A percentile compares a stretch with the other conserved stretches of the same genome.
Evolutionary conservation across 2,888 invertebrate species (phyloP).

Genomic region (Teleogryllus oceanicus): DNA sequence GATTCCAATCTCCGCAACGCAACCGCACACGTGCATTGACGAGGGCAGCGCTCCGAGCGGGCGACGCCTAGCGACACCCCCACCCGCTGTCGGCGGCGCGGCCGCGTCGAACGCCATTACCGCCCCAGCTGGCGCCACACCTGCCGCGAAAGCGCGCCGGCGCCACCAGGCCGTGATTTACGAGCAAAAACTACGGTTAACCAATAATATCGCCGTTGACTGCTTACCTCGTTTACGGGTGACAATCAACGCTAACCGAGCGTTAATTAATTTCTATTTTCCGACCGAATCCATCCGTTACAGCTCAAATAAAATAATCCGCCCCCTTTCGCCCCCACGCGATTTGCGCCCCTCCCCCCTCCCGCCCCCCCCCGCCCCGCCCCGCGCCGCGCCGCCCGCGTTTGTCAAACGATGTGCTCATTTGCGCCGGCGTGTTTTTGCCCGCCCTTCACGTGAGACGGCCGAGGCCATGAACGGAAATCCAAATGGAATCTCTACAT

Average conservation of each 20-base stretch:
- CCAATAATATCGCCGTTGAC: slow-evolving; percentile 18
- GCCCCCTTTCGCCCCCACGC: slow-evolving; percentile 21
- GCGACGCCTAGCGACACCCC: neutral
- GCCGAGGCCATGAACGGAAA: slow-evolving; percentile 11
- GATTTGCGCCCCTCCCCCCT: neutral
- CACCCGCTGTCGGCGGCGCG: neutral
- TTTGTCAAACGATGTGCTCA: slow-evolving; percentile 18
- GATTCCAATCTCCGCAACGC: no score
- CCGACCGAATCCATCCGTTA: slow-evolving; percentile 2
- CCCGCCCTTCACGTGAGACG: neutral
- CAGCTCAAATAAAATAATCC: neutral
- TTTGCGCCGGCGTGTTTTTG: slow-evolving; percentile 21
- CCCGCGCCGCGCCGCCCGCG: neutral
- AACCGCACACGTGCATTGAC: no score
- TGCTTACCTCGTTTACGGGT: slow-evolving; percentile 18
- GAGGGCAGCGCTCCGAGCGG: no score
- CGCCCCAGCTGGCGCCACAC: neutral
- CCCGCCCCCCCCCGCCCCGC: neutral
- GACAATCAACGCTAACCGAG: slow-evolving; percentile 18
- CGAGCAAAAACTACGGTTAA: slow-evolving; percentile 7
- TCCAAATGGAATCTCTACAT: neutral
- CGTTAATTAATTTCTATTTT: slow-evolving; percentile 18
- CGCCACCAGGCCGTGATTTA: neutral
- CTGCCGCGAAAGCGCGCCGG: neutral
- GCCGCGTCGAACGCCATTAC: slow-evolving; percentile 1